These are phyloP conservation scores for Morone chrysops DNA, from an alignment of 2,113 vertebrate genomes.

Conservation along the genomic window DNA sequence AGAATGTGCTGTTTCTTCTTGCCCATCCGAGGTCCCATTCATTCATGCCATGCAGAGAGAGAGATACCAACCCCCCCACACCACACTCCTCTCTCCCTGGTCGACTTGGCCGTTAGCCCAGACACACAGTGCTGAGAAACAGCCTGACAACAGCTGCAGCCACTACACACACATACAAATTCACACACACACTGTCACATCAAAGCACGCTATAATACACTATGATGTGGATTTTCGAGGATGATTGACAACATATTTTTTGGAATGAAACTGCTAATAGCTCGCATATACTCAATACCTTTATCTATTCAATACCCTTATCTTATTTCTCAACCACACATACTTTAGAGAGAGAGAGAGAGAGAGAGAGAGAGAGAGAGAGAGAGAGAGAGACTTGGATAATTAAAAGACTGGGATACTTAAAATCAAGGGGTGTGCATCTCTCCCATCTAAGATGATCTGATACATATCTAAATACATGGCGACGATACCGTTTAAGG, in stretches of 20 bases:
- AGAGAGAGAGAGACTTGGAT: no score
- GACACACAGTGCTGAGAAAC: slow-evolving; percentile 49
- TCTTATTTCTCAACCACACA: no score
- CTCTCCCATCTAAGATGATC: no score
- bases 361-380: no score
- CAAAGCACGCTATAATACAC: neutral
- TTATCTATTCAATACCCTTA: neutral
- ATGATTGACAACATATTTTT: neutral
- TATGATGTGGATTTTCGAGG: neutral
- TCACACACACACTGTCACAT: neutral
- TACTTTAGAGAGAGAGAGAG: no score
- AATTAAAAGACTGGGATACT: no score
- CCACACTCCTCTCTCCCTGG: neutral
- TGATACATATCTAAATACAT: no score
- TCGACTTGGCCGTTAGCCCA: slow-evolving; percentile 61
- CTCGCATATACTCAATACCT: neutral
- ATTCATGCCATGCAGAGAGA: slow-evolving; percentile 49
- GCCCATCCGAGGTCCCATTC: slow-evolving; percentile 70
- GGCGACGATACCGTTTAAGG: no score
- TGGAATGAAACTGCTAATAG: neutral
- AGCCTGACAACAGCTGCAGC: slow-evolving; percentile 64
- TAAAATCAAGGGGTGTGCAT: no score
- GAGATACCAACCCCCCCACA: neutral
- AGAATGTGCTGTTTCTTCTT: slow-evolving; percentile 63
- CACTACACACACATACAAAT: slow-evolving; percentile 11